A percentile compares a stretch with the other conserved stretches of the same genome.
These are phyloP conservation scores for Equus przewalskii DNA, from an alignment of 2,113 vertebrate genomes.

Conservation along the genomic window DNA sequence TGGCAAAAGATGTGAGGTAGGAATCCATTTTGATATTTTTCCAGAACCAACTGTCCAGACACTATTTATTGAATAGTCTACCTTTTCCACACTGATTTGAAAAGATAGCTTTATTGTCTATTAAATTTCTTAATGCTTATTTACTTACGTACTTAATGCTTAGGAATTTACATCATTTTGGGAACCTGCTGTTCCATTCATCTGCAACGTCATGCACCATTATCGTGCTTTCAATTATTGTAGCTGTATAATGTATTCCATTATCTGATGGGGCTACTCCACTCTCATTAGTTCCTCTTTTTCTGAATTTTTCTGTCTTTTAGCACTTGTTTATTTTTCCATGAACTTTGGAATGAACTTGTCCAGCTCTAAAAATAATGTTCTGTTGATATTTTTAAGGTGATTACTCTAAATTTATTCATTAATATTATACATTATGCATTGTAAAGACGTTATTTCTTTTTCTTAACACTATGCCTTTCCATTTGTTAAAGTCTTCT, in stretches of 20 bases:
- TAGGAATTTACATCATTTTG: background rate
- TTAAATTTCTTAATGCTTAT: background rate
- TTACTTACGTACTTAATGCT: background rate
- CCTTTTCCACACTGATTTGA: background rate
- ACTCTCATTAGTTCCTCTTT: background rate
- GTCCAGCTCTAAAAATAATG: slow-evolving; percentile 24
- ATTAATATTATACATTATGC: background rate
- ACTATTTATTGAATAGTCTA: background rate
- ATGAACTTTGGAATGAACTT: slow-evolving; percentile 38
- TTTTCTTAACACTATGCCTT: background rate
- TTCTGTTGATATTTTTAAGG: background rate
- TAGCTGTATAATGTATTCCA: background rate
- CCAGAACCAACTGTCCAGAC: background rate
- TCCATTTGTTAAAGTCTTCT: background rate
- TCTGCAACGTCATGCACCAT: background rate
- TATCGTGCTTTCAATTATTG: background rate
- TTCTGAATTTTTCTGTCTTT: background rate
- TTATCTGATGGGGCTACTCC: background rate
- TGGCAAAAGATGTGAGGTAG: background rate
- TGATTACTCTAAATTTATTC: background rate
- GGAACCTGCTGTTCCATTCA: background rate
- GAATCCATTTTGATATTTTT: slow-evolving; percentile 38
- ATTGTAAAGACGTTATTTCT: background rate
- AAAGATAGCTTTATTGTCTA: slow-evolving; percentile 34
- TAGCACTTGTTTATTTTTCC: slow-evolving; percentile 6